These are phyloP conservation scores for Phainopepla nitens DNA, from an alignment of 2,113 vertebrate species.

Conservation along the genomic window DNA sequence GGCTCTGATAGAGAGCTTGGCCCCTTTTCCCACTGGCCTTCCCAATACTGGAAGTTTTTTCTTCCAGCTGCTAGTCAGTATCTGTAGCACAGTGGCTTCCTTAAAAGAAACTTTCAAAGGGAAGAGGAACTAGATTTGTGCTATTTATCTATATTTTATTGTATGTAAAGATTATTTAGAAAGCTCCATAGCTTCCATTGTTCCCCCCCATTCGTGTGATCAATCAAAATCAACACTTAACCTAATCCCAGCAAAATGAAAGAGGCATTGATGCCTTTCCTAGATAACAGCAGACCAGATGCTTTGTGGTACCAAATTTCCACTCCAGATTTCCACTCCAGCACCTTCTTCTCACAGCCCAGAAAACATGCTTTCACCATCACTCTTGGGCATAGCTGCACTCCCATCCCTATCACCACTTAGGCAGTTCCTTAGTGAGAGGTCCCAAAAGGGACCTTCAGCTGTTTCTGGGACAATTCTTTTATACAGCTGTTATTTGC, in stretches of 20 bases:
- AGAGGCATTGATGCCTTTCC: not conserved
- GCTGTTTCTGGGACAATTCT: not conserved
- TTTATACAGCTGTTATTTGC: not conserved
- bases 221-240: not conserved
- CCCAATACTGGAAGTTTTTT: not conserved
- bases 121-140: not conserved
- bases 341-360: not conserved
- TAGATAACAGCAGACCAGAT: not conserved
- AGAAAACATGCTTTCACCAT: rapidly evolving
- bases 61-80: slow-evolving; percentile 19
- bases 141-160: not conserved
- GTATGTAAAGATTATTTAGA: not conserved
- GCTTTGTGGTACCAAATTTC: not conserved
- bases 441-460: not conserved
- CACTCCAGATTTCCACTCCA: not conserved
- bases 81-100: slow-evolving; percentile 20
- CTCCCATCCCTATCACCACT: not conserved
- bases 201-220: not conserved
- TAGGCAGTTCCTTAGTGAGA: rapidly evolving
- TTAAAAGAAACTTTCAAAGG: not conserved
- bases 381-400: not conserved
- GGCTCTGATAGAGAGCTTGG: not conserved
- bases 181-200: not conserved
- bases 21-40: not conserved
- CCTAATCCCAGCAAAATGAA: not conserved